These are phyloP conservation scores for Drosophila ironensis DNA, from an alignment of 1,140 invertebrate genomes.

Conservation along the genomic window DNA sequence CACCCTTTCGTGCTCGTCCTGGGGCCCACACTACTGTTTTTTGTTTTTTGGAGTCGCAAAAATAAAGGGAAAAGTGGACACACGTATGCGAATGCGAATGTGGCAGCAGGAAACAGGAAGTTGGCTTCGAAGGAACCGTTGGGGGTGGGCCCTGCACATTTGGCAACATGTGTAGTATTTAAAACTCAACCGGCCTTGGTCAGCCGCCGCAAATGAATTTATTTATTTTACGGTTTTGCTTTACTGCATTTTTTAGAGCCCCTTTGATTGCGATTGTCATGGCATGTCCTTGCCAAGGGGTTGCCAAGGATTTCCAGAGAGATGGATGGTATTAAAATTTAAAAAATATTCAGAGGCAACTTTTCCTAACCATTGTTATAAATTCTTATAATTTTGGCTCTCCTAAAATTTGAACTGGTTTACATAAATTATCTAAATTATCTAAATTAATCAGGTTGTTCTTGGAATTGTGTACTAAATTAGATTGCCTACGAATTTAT, in stretches of 20 bases:
- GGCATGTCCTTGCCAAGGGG: background rate
- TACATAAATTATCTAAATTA: no score
- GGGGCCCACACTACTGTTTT: no score
- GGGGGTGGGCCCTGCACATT: constrained; percentile 13
- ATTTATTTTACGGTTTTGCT: constrained; percentile 64
- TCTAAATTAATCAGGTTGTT: no score
- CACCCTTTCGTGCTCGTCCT: no score
- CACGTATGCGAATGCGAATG: background rate
- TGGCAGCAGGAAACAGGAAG: constrained; percentile 55
- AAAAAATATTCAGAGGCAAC: no score
- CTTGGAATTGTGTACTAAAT: no score
- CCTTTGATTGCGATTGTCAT: background rate
- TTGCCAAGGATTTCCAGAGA: no score
- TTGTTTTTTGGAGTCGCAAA: background rate
- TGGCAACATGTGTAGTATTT: constrained; percentile 78
- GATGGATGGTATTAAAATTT: no score
- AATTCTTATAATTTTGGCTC: no score
- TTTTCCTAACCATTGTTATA: no score
- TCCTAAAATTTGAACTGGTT: no score
- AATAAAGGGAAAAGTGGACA: background rate
- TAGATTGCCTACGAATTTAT: no score
- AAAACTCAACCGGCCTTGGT: constrained; percentile 67
- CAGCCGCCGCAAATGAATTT: constrained; percentile 73
- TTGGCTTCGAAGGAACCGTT: constrained; percentile 16
- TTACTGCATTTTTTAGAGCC: background rate